A percentile compares a stretch with the other conserved stretches of the same genome.
phyloP scores from a whole-genome alignment of 2,888 invertebrate species.

The Chymomyza amoena region DNA sequence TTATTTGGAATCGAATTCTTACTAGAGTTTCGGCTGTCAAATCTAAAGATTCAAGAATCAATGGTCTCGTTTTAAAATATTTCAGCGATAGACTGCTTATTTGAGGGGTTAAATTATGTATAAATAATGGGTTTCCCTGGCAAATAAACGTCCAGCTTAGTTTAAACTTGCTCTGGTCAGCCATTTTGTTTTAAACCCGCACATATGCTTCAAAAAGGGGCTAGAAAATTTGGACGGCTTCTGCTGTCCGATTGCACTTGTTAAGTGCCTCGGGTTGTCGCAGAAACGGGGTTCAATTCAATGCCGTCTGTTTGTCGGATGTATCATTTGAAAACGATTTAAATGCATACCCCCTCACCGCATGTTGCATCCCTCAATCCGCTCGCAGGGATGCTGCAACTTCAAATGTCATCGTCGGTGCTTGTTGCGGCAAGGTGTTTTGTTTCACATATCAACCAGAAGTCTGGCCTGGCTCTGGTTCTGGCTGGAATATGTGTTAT shows the following conservation, averaged over 20 bases:
- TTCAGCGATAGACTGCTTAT: no score
- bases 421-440: conserved; percentile 57
- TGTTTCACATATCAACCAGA: conserved; percentile 58
- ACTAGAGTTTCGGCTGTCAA: no score
- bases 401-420: conserved; percentile 33
- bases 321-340: conserved; percentile 55
- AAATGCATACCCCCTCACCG: conserved; percentile 11
- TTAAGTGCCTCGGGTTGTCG: neutral
- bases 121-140: no score
- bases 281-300: conserved; percentile 1
- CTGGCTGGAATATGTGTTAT: neutral
- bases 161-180: neutral
- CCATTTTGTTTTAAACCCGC: neutral
- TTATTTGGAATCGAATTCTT: no score
- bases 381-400: conserved; percentile 12
- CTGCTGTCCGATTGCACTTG: neutral
- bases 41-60: no score
- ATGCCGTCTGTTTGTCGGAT: neutral
- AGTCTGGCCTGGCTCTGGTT: no score
- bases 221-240: neutral
- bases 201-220: neutral
- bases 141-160: no score
- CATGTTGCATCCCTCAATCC: neutral
- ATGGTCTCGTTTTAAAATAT: no score
- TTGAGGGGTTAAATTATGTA: no score